Base-by-base conservation (phyloP, 2,113 vertebrate species). In the Tachuris rubrigastra region DNA sequence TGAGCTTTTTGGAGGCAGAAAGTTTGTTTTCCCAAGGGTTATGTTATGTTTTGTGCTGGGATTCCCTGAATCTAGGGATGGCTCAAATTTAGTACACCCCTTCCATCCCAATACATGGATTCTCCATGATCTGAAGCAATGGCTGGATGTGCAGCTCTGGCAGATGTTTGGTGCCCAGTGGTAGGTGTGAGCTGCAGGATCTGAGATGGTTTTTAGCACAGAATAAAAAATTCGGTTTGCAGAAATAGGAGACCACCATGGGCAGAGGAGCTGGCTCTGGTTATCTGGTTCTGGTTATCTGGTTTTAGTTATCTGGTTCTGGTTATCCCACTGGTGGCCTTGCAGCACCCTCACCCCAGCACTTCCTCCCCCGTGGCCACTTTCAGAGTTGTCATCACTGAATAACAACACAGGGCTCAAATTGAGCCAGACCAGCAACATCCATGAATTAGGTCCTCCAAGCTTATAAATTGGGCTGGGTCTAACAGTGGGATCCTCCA, bases 321-420 rank as follows among this genome's bases (percentile, higher is more conserved):
- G 76, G n/a, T 85, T 46, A 30, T 65, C 71, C 37, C 5, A 0
- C 9, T 2, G 3, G 37, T 68, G 39, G 44, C 55, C 72, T 62
- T 80, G 63, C 39, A 52, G 24, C n/a, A 27, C 24, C 21, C 53
- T 18, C 14, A 62, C 39, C 30, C 25, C 21, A 0, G 11, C 24
- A 23, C 81, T 85, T 66, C 41, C 1, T 44, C 39, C 33, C 9
- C 62, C 5, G 0, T 1, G 19, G 30, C 41, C 3, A 0, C 33
- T 79, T 35, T 14, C 21, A 3, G 52, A 41, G 19, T 12, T 8
- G 14, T 24, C 56, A 59, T 59, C 68, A 27, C 35, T 42, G 84
- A 58, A n/a, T 21, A 78, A 37, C 19, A 18, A 3, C 2, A 0
- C 41, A 3, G 1, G 0, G 8, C 28, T 24, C 23, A 62, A 39